Percentiles rank a stretch among this genome's conserved stretches.
Conservation (phyloP, 2,888 invertebrate species). For the Chymomyza procnemis region DNA sequence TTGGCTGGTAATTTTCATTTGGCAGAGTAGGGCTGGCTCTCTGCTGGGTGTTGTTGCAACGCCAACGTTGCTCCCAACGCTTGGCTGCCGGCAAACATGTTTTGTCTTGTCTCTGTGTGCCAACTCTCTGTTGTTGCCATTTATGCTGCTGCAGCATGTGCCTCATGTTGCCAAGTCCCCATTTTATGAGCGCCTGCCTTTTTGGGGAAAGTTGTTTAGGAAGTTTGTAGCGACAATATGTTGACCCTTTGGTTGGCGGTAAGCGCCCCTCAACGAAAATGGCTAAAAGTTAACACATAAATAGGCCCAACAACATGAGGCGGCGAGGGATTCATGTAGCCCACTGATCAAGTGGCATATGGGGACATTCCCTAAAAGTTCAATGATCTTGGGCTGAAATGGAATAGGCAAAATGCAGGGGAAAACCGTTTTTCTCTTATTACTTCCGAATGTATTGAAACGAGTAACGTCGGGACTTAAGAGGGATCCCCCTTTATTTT, state of each 20-base stretch:
- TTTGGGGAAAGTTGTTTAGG: background rate
- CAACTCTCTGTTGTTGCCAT: background rate
- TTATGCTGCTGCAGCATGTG: background rate
- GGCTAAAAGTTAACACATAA: background rate
- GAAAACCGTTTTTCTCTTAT: too few species aligned
- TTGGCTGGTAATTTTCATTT: constrained; percentile 4
- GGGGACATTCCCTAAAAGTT: too few species aligned
- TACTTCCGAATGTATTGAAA: too few species aligned
- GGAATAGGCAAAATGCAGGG: too few species aligned
- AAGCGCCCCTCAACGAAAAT: background rate
- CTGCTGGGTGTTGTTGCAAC: background rate
- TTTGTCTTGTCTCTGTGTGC: constrained; percentile 18
- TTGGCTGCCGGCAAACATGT: constrained; percentile 63
- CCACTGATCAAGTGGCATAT: too few species aligned
- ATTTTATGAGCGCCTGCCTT: constrained; percentile 10
- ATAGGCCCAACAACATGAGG: background rate
- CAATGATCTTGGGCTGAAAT: too few species aligned
- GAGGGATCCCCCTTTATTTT: too few species aligned
- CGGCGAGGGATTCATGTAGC: too few species aligned
- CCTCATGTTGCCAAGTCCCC: constrained; percentile 21
- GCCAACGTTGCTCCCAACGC: background rate
- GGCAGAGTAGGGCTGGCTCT: background rate
- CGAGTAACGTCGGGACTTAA: too few species aligned
- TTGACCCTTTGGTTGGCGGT: background rate
- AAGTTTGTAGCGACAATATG: background rate